Evolutionary conservation across 2,797 vertebrate species (phyloP).

Genomic region (Pangasius mekongensis): DNA sequence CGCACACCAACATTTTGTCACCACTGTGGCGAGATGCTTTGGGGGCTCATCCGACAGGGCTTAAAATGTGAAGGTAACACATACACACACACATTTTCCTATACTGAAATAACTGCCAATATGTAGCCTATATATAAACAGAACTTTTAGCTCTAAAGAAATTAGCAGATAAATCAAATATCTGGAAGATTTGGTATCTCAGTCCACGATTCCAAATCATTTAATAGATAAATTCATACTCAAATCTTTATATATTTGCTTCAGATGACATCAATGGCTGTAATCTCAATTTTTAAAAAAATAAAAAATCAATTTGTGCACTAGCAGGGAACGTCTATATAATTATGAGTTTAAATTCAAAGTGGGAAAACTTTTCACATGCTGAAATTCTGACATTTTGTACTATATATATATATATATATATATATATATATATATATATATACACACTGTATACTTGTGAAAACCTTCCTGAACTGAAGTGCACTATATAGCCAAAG

Average conservation of each 20-base stretch:
- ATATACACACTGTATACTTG: too few species aligned
- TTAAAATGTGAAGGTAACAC: constrained; percentile 75
- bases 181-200: too few species aligned
- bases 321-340: too few species aligned
- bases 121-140: not conserved
- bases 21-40: constrained; percentile 80
- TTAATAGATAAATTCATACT: too few species aligned
- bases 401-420: too few species aligned
- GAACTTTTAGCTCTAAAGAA: not conserved
- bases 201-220: too few species aligned
- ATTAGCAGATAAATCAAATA: not conserved
- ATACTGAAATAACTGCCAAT: too few species aligned
- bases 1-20: constrained; percentile 79
- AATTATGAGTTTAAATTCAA: too few species aligned
- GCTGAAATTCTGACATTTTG: not conserved
- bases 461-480: not conserved
- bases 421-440: too few species aligned
- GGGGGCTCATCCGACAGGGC: constrained; percentile 78
- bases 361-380: not conserved
- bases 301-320: too few species aligned
- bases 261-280: not conserved
- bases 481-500: not conserved
- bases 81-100: not conserved
- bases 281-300: not conserved
- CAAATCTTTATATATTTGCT: too few species aligned